Evolutionary conservation across 2,113 vertebrate genomes (phyloP), one percentile per base, ranked within the genome.

Genomic region (Motacilla alba): DNA sequence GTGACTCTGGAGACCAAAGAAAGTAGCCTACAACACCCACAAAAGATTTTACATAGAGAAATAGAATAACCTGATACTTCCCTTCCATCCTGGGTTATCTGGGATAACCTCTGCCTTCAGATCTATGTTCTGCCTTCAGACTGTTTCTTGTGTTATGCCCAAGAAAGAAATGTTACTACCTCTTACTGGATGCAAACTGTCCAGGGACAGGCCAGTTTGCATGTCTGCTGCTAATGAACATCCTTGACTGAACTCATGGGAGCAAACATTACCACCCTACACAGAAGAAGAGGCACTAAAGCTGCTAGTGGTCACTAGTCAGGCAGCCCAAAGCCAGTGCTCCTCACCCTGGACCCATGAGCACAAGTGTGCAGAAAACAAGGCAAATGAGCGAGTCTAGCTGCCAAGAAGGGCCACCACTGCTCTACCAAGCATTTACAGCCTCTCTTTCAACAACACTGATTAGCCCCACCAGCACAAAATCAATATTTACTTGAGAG

Each of bases 401-500:
- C 46, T 73, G 52, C 64, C 64, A 83, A 74, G 41, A 75, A 90
- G 64, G 85, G 31, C 83, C 82, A 94, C 80, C 49, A 47, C 78
- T 78, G 35, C 55, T 67, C 74, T 92, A 75, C 83, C 67, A 89
- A 78, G 66, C 23, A n/a, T 33, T 78, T 91, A 75, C 33, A 90
- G 77, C 49, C 62, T 85, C 77, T 97, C 7, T 4, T 92, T 96
- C 86, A 94, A 95, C 87, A 91, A 50, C 44, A 53, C 67, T 82
- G 84, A 83, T 95, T 96, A 96, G 94, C 82, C 78, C 56, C 79
- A 74, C 56, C 88, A 94, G 94, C 97, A 97, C 80, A 95, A 97
- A 97, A 97, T 97, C 96, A 97, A 93, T 97, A 95, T 63, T 72
- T 92, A 72, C 89, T 94, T 85, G 37, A 95, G 59, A 95, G 58